Percentiles rank a stretch among this genome's conserved stretches.
phyloP scores from a whole-genome alignment of 2,113 vertebrate genomes.

The Sylvicapra grimmia region DNA sequence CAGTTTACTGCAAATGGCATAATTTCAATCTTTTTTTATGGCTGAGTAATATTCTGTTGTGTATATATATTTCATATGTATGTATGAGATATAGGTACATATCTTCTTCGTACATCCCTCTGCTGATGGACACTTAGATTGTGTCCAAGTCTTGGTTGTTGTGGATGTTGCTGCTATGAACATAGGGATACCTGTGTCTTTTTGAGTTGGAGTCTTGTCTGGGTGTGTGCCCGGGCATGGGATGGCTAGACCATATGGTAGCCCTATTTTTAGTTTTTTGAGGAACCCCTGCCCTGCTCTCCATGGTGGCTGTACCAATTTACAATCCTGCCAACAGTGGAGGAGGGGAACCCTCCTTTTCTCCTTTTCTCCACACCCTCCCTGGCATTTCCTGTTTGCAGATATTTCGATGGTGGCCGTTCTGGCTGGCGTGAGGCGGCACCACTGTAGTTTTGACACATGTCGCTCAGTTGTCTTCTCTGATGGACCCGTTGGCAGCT shows the following conservation, averaged over 20 bases:
- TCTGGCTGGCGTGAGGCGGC: neutral
- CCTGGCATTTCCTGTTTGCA: neutral
- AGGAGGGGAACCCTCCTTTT: neutral
- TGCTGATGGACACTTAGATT: neutral
- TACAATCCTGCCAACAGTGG: neutral
- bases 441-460: accelerated
- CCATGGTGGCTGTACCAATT: accelerated
- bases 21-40: neutral
- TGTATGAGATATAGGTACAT: neutral
- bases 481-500: accelerated
- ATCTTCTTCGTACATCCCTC: neutral
- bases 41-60: neutral
- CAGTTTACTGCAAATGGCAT: neutral
- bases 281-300: neutral
- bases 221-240: neutral
- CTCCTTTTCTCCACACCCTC: neutral
- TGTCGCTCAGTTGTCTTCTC: neutral
- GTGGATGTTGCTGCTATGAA: neutral
- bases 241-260: neutral
- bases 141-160: neutral
- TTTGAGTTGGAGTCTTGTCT: neutral
- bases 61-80: neutral
- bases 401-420: accelerated
- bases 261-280: neutral
- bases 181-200: neutral